phyloP scores from a whole-genome alignment of 2,113 vertebrate species.

The Brachypteracias leptosomus region DNA sequence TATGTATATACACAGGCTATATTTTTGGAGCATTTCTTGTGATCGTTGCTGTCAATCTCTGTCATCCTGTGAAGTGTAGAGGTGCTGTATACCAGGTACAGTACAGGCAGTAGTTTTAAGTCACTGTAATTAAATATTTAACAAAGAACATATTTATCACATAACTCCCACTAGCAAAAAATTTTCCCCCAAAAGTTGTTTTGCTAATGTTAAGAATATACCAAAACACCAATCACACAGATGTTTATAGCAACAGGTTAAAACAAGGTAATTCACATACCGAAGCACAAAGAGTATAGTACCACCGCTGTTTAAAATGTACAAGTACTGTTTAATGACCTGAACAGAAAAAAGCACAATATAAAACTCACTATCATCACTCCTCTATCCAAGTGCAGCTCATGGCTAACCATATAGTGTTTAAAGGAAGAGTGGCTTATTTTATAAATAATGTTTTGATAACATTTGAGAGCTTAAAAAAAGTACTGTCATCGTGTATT shows the following conservation, averaged over 20 bases:
- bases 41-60: background rate
- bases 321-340: conserved; percentile 52
- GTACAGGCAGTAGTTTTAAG: conserved; percentile 47
- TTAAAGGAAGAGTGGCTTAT: conserved; percentile 10
- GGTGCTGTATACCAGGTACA: conserved; percentile 13
- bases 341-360: conserved; percentile 63
- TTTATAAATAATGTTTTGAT: conserved; percentile 30
- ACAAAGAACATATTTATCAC: conserved; percentile 45
- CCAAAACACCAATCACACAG: conserved; percentile 47
- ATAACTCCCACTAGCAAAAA: conserved; percentile 50
- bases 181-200: background rate
- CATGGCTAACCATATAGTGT: background rate
- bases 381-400: conserved; percentile 47
- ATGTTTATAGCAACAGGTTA: conserved; percentile 63
- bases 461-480: background rate
- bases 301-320: conserved; percentile 64
- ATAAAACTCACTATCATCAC: conserved; percentile 58
- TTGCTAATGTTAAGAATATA: conserved; percentile 56
- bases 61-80: background rate
- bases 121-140: conserved; percentile 34
- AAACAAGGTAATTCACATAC: conserved; percentile 65
- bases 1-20: background rate
- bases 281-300: conserved; percentile 53
- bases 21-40: background rate
- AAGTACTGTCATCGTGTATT: background rate